Conservation (phyloP, 2,113 vertebrate genomes). For the Datnioides undecimradiatus region DNA sequence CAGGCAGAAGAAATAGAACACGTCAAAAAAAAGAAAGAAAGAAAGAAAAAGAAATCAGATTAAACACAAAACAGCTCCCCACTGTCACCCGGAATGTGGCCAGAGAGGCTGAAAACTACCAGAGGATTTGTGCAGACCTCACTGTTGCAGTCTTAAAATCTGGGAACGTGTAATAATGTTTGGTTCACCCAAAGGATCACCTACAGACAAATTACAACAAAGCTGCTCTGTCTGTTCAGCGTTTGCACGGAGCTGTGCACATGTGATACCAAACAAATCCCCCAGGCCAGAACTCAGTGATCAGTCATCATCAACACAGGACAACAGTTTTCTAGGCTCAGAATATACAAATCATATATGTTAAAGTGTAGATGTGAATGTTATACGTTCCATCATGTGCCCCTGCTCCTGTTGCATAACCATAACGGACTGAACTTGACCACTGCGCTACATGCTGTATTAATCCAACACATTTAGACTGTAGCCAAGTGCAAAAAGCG, state of each 20-base stretch:
- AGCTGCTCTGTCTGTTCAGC: not conserved
- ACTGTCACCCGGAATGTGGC: slow-evolving; percentile 5
- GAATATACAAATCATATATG: not conserved
- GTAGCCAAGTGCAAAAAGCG: not conserved
- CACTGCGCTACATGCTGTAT: not conserved
- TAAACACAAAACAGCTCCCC: slow-evolving; percentile 3
- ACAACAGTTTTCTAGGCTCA: not conserved
- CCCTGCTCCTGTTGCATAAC: no score
- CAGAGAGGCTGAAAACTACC: slow-evolving; percentile 1
- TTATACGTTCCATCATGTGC: no score
- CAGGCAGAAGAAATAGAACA: not conserved
- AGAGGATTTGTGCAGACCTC: not conserved
- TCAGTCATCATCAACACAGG: not conserved
- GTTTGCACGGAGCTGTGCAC: not conserved
- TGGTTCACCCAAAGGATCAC: not conserved
- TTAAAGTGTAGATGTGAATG: no score
- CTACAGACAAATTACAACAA: not conserved
- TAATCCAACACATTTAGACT: not conserved
- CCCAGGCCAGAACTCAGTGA: not conserved
- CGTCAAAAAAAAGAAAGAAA: not conserved
- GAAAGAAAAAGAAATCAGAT: not conserved
- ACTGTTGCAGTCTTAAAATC: not conserved
- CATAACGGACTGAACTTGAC: no score
- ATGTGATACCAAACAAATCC: not conserved
- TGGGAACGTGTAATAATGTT: not conserved